Conservation (phyloP, 2,888 invertebrate genomes). For the Lapara coniferarum region DNA sequence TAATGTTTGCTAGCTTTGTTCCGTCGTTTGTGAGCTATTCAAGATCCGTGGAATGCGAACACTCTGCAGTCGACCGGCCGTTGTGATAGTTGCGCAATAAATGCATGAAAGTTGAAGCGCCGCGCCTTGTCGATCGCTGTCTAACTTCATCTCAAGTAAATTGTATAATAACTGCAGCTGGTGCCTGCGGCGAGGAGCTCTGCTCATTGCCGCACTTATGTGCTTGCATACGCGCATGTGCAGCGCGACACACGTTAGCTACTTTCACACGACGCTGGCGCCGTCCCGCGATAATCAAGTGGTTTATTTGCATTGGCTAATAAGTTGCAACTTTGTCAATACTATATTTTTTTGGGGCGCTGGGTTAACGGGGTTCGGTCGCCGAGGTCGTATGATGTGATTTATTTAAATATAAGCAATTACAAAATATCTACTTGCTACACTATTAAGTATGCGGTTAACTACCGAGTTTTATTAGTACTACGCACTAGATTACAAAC, state of each 20-base stretch:
- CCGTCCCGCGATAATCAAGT: background rate
- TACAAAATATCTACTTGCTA: constrained; percentile 22
- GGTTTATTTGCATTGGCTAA: constrained; percentile 2
- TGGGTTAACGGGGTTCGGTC: background rate
- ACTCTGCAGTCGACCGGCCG: background rate
- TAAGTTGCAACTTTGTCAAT: constrained; percentile 6
- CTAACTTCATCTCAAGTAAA: constrained; percentile 9
- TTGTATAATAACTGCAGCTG: constrained; percentile 15
- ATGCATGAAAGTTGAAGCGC: constrained; percentile 14
- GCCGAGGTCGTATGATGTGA: constrained; percentile 16
- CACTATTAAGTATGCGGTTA: constrained; percentile 9
- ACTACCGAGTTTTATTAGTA: constrained; percentile 8
- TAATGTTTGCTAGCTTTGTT: background rate
- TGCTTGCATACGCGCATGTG: background rate
- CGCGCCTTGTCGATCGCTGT: background rate
- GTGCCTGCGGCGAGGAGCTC: background rate
- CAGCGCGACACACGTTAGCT: background rate
- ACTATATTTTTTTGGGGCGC: background rate
- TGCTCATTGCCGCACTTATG: background rate
- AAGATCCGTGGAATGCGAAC: background rate
- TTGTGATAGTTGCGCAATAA: constrained; percentile 15
- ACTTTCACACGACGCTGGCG: background rate
- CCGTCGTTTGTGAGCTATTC: background rate
- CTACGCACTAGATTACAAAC: background rate
- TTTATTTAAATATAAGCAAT: constrained; percentile 18